Percentiles rank a stretch among this genome's conserved stretches.
phyloP scores from a whole-genome alignment of 1,140 invertebrate genomes.

The Trachymyrmex septentrionalis region DNA sequence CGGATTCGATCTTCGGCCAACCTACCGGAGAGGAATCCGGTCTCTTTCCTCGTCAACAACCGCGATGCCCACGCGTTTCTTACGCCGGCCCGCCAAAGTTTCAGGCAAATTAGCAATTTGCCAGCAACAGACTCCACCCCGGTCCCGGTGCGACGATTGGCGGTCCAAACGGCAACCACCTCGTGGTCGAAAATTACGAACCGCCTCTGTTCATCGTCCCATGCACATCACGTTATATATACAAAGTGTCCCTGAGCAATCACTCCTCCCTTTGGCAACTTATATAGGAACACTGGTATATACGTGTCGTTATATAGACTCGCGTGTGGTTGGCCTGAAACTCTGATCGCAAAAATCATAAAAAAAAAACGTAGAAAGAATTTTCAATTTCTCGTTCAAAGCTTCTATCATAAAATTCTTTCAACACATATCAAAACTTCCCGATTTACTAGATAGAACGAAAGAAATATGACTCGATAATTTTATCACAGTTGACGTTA shows the following conservation, averaged over 20 bases:
- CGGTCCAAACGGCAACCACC: constrained; percentile 24
- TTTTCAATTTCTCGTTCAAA: neutral
- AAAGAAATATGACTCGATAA: neutral
- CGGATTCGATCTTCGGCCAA: constrained; percentile 60
- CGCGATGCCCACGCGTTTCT: constrained; percentile 43
- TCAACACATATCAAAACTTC: neutral
- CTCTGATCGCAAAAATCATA: neutral
- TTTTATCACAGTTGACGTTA: constrained; percentile 3
- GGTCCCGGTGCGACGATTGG: constrained; percentile 66
- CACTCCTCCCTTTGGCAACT: neutral
- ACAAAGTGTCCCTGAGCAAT: constrained; percentile 28
- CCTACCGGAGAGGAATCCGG: neutral
- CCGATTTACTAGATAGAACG: neutral
- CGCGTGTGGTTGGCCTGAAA: neutral
- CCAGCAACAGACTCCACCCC: constrained; percentile 68
- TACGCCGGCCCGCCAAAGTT: constrained; percentile 62
- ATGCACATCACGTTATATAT: constrained; percentile 57
- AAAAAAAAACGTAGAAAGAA: neutral
- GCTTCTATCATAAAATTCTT: neutral
- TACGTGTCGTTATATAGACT: neutral
- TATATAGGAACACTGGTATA: neutral
- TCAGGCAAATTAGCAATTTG: constrained; percentile 75
- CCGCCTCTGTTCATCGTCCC: constrained; percentile 61
- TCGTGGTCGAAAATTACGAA: constrained; percentile 65
- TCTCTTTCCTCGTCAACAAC: constrained; percentile 60